Base-by-base conservation (phyloP, 1,140 invertebrate genomes). In the Pseudomyrmex concolor region DNA sequence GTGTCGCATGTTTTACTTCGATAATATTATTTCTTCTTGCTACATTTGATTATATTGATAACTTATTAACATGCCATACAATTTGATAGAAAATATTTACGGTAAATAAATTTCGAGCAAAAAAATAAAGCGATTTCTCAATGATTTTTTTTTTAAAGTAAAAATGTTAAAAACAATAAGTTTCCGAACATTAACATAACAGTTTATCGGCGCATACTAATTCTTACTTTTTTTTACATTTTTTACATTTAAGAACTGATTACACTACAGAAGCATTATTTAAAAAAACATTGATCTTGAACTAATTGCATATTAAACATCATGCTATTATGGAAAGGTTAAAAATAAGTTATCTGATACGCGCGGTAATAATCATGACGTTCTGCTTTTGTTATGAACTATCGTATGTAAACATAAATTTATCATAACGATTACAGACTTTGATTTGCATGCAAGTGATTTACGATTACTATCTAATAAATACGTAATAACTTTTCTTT, bases 401-500 rank as follows among this genome's bases (percentile, higher is more conserved):
- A 55, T 63, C 19, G 12, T 74, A 66, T 45, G 5, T 57, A 45
- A 45, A 48, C 1, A 12, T 22, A 22, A 59, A 43, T 59, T 80
- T 0, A 34, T 2, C 60, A 15, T 48, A 10, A 48, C 7, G n/a
- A 78, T 68, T 57, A 57, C 71, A 59, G 10, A 12, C 15, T 67
- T 78, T 68, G 19, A 25, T 57, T 55, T 57, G 51, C 34, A 78
- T 59, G 15, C 15, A 50, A 2, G 57, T 70, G 43, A 59, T 15
- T 25, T 15, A 68, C 5, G 15, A 50, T n/a, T 22, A 57, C 2
- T 45, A 15, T 12, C 17, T 12, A 57, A 48, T 77, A 9, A 25
- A 4, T 25, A 67, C 9, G 12, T 10, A 54, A 50, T 1, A 0
- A 54, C 54, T 10, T 66, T 2, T 55, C 22, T 9, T 54, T 7